Evolutionary conservation across 2,888 invertebrate species (phyloP).

Genomic region (Seladonia tumulorum): DNA sequence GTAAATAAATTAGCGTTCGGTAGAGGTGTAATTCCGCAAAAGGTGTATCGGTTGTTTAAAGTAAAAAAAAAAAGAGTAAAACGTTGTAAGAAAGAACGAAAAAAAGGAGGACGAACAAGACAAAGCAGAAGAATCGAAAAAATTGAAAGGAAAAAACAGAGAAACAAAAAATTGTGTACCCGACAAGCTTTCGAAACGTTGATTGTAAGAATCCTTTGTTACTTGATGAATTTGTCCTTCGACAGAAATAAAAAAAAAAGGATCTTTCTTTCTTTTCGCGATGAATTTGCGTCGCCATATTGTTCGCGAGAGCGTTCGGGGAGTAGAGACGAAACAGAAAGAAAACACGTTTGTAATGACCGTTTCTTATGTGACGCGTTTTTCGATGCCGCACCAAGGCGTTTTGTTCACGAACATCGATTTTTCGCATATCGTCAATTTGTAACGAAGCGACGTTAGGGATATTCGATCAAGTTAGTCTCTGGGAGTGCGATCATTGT

Average conservation of each 20-base stretch:
- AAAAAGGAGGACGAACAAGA: not conserved
- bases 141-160: not conserved
- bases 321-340: not conserved
- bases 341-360: constrained; percentile 23
- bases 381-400: constrained; percentile 14
- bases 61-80: constrained; percentile 4
- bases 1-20: constrained; percentile 78
- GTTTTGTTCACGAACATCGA: constrained; percentile 55
- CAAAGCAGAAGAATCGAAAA: constrained; percentile 1
- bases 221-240: constrained; percentile 16
- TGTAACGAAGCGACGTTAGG: constrained; percentile 34
- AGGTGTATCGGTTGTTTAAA: constrained; percentile 73
- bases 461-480: constrained; percentile 23
- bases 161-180: constrained; percentile 21
- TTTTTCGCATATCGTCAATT: constrained; percentile 60
- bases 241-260: not conserved
- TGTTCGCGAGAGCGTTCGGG: constrained; percentile 30
- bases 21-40: constrained; percentile 57
- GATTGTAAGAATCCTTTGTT: constrained; percentile 40
- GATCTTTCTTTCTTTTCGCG: constrained; percentile 21
- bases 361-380: constrained; percentile 26
- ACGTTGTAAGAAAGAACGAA: constrained; percentile 19
- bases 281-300: constrained; percentile 35
- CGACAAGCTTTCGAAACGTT: constrained; percentile 48
- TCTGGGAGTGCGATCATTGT: not conserved